These are phyloP conservation scores for Scaptomyza parva DNA, from an alignment of 2,888 invertebrate species.

Conservation along the genomic window DNA sequence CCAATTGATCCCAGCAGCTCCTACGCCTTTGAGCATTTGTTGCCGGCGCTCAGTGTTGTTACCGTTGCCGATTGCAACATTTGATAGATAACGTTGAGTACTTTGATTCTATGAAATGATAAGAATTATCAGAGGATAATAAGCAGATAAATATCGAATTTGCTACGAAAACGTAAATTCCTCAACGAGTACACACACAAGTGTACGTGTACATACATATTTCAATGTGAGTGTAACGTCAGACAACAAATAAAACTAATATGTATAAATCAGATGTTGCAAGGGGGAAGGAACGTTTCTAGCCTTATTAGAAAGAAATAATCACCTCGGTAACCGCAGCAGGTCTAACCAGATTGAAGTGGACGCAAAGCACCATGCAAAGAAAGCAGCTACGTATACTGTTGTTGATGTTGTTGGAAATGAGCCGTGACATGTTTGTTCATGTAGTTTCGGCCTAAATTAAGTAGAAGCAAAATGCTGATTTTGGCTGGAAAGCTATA, in stretches of 20 bases:
- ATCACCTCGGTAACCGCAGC: constrained; percentile 45
- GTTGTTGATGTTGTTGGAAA: constrained; percentile 6
- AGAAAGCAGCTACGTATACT: constrained; percentile 14
- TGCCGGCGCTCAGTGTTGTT: constrained; percentile 76
- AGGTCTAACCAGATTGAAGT: constrained; percentile 16
- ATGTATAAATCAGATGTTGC: constrained; percentile 47
- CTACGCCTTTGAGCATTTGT: constrained; percentile 83
- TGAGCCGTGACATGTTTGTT: constrained; percentile 34
- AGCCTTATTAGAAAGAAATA: not conserved
- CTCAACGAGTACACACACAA: not conserved
- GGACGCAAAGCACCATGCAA: constrained; percentile 34
- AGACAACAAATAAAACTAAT: constrained; percentile 37
- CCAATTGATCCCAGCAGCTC: constrained; percentile 74
- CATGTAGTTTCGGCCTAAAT: constrained; percentile 6
- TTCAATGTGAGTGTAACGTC: constrained; percentile 39
- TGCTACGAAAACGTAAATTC: constrained; percentile 46
- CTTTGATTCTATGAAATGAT: constrained; percentile 67
- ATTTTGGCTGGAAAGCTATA: not conserved
- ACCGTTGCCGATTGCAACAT: constrained; percentile 53
- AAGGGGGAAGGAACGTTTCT: not conserved
- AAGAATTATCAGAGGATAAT: constrained; percentile 16
- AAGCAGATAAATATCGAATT: constrained; percentile 16
- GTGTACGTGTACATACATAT: not conserved
- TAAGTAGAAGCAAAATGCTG: constrained; percentile 14
- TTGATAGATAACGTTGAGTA: constrained; percentile 75